Conservation (phyloP, 2,113 vertebrate species). For the Halcyon malimbica region DNA sequence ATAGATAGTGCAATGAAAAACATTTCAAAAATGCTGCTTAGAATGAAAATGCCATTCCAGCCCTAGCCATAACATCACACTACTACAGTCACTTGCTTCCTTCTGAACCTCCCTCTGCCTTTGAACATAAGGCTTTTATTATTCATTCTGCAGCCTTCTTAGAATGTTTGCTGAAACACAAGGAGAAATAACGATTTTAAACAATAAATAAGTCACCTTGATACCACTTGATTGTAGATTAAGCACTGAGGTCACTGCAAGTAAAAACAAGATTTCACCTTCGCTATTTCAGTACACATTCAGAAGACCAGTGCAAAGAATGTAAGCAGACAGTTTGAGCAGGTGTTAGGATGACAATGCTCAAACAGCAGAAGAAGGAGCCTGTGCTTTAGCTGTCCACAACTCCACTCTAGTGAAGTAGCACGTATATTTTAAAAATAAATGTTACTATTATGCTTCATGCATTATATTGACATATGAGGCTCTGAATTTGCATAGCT, state of each 20-base stretch:
- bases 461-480: background rate
- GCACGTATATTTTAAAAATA: background rate
- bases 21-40: constrained; percentile 19
- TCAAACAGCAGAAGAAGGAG: background rate
- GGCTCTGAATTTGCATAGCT: background rate
- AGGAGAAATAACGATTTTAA: background rate
- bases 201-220: background rate
- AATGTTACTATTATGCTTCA: background rate
- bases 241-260: background rate
- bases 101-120: background rate
- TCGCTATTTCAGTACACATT: background rate
- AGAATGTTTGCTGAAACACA: background rate
- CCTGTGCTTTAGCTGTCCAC: background rate
- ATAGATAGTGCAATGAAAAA: constrained; percentile 13
- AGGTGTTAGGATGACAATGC: background rate
- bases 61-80: background rate
- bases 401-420: background rate
- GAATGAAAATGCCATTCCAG: constrained; percentile 4
- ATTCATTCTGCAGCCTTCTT: background rate
- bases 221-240: background rate
- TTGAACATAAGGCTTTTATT: background rate
- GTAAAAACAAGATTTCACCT: background rate
- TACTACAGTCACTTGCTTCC: background rate
- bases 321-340: background rate
- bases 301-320: background rate